Base-by-base conservation (phyloP, 1,140 invertebrate genomes). In the Drosophila sproati region DNA sequence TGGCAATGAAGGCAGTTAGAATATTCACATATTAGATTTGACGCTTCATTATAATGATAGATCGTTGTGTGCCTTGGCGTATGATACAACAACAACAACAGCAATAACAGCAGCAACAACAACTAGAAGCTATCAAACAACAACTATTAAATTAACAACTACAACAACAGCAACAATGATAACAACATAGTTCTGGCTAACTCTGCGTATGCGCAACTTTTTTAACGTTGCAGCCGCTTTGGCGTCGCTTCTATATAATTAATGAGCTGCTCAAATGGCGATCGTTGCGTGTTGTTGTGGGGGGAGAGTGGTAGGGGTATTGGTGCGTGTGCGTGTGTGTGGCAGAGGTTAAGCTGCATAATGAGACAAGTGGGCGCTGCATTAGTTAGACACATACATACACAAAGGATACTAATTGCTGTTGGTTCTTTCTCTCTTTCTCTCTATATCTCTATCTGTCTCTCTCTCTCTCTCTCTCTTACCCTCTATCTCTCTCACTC, bases 31-130 rank as follows among this genome's bases (percentile, higher is more conserved):
- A 88, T 88, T 88, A 88, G 83, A 89, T 88, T 88, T 89, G 85
- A 89, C 80, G 83, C 83, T 89, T 80, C 81, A 88, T 88, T 88
- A 88, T 80, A 85, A 89, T 89, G 80, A 88, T 88, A 89, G 83
- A 88, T 88, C 85, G 85, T 73, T 85, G 41, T 89, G 62, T 88
- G 66, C 51, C 66, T 80, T 80, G 76, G 69, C 61, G 76, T 77
- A 67, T 77, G 69, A 63, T 63, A 67, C 61, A 77, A 34, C 77
- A 76, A 8, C 60, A 47, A 34, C 35, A 34, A 63, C 66, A 64
- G 32, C 43, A 29, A 69, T 5, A 61, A 56, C 39, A 43, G 64
- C n/a, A 61, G 8, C 47, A 50, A 50, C 45, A 55, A 12, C 34
- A 57, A 34, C 37, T 2, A 57, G 35, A 48, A 64, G 4, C 45